Evolutionary conservation across 2,797 vertebrate genomes (phyloP).

Genomic region (Argyrosomus regius): DNA sequence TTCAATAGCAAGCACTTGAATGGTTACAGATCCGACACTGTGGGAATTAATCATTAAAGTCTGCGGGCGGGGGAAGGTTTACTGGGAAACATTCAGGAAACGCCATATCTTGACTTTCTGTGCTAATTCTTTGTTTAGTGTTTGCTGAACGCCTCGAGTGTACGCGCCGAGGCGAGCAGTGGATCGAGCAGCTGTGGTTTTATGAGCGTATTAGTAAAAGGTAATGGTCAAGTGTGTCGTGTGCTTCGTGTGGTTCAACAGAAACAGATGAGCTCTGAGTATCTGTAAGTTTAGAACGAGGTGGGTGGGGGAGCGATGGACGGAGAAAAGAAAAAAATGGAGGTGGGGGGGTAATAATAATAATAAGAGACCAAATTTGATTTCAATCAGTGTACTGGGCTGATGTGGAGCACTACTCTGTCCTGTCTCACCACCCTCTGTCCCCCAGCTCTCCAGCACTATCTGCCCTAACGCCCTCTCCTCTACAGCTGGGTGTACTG

Average conservation of each 20-base stretch:
- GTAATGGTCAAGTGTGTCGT: slow-evolving; percentile 31
- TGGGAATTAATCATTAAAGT: slow-evolving; percentile 46
- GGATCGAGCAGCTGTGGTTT: not conserved
- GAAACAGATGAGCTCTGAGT: slow-evolving; percentile 44
- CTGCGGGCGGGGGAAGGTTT: not conserved
- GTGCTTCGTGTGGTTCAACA: slow-evolving; percentile 24
- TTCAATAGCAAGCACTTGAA: slow-evolving; percentile 50
- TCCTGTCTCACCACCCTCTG: slow-evolving; percentile 28
- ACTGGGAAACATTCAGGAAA: slow-evolving; percentile 28
- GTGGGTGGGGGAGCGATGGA: slow-evolving; percentile 49
- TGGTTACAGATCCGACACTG: slow-evolving; percentile 37
- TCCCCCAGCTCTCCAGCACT: slow-evolving; percentile 31
- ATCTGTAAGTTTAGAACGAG: slow-evolving; percentile 13
- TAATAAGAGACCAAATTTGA: slow-evolving; percentile 84
- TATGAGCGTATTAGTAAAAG: slow-evolving; percentile 43
- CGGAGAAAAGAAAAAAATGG: slow-evolving; percentile 48
- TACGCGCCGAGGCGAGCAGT: not conserved
- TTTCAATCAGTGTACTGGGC: slow-evolving; percentile 77
- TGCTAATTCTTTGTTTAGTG: slow-evolving; percentile 11
- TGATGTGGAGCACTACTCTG: slow-evolving; percentile 47
- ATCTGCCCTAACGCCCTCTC: slow-evolving; percentile 23
- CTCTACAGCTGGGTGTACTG: slow-evolving; percentile 88
- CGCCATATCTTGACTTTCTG: slow-evolving; percentile 14
- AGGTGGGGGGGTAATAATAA: slow-evolving; percentile 18
- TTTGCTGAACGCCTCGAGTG: slow-evolving; percentile 25